Conservation (phyloP, 2,113 vertebrate genomes). For the Sprattus sprattus region DNA sequence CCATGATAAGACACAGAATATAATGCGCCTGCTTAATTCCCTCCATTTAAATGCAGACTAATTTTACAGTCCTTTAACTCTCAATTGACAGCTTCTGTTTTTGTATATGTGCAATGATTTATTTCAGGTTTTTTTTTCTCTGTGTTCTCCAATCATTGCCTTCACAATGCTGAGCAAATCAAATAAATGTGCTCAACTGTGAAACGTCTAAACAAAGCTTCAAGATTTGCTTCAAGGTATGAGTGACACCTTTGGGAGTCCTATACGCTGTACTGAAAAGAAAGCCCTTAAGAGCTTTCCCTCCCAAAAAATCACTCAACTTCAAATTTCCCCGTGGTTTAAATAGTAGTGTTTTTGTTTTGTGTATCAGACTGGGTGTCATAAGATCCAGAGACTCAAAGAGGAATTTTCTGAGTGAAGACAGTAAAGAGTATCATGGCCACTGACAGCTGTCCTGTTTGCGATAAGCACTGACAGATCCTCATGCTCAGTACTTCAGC, state of each 20-base stretch:
- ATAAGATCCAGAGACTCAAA: background rate
- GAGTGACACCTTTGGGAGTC: constrained; percentile 10
- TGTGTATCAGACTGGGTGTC: background rate
- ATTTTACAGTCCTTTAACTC: constrained; percentile 72
- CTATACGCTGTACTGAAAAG: background rate
- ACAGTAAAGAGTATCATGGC: background rate
- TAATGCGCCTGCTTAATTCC: constrained; percentile 47
- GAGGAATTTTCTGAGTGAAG: background rate
- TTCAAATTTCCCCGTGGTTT: background rate
- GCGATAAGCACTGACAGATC: background rate
- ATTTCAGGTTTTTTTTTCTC: constrained; percentile 11
- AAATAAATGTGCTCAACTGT: constrained; percentile 10
- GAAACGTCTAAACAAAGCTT: constrained; percentile 16
- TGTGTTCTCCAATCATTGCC: background rate
- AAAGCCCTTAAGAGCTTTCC: background rate
- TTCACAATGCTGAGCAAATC: background rate
- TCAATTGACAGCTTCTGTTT: constrained; percentile 57
- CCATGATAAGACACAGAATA: constrained; percentile 55
- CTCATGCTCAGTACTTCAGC: background rate
- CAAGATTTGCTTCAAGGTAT: constrained; percentile 15
- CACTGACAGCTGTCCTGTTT: background rate
- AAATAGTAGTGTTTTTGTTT: background rate
- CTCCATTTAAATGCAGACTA: constrained; percentile 60
- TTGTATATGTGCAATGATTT: constrained; percentile 54
- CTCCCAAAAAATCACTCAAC: background rate